Base-by-base conservation (phyloP, 2,888 invertebrate species). In the Aphidius colemani region DNA sequence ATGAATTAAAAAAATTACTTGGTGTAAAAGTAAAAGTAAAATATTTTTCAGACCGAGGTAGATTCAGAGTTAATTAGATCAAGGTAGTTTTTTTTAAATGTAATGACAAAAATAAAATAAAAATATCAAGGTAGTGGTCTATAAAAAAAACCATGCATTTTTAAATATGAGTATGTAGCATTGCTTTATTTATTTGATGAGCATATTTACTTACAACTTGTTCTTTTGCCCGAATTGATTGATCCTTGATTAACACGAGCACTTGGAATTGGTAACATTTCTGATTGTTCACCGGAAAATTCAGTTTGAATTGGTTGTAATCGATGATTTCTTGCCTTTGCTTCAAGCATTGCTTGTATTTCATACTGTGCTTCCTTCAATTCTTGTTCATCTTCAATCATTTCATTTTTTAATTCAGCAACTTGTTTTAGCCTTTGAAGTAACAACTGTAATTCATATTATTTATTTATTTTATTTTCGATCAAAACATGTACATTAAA, bases 201-300 rank as follows among this genome's bases (percentile, higher is more conserved):
- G n/a, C n/a, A n/a, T n/a, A n/a, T n/a, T 30, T 30, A 74, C 78
- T 80, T 58, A 80, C 78, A 74, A 68, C 71, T 75, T 9, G 76
- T 77, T 57, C 81, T 76, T 63, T 82, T 82, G 7, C 74, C 75
- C 4, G 74, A 63, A 59, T 74, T 76, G 46, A 70, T 53, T 8
- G 75, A 72, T 40, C 66, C 70, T 13, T 69, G 73, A 55, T 73
- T 73, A 7, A 76, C 70, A 9, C 77, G 64, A 1, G 78, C 74
- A 40, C 76, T 76, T 3, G 80, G 78, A 10, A 75, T 70, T 6
- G 80, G 80, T 57, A 80, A 72, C 53, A 66, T 63, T 63, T 78
- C 78, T 2, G 71, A 55, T 7, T 74, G 75, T 55, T 77, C 78
- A 5, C 53, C 65, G 8, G 72, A 69, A 45, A 70, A 68, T 63